Evolutionary conservation across 2,797 vertebrate species (phyloP).

Genomic region (Florisuga fusca): DNA sequence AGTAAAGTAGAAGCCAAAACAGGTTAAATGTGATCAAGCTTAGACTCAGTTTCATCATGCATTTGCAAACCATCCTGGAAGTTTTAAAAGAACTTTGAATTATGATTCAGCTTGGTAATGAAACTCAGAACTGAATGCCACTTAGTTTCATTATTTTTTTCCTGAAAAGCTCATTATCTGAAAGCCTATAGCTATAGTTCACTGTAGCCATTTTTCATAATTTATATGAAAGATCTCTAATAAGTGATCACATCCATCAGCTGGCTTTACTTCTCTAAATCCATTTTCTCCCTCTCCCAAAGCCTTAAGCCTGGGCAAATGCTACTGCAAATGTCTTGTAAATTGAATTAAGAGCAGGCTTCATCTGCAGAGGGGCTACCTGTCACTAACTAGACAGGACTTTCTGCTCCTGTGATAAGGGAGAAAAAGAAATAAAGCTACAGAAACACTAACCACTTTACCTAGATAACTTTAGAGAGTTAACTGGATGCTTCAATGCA

Average conservation of each 20-base stretch:
- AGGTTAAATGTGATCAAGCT: not conserved
- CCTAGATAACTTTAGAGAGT: not conserved
- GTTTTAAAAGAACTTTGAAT: conserved; percentile 40
- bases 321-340: not conserved
- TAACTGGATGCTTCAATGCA: not conserved
- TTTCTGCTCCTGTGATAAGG: not conserved
- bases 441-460: not conserved
- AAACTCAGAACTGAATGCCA: conserved; percentile 8
- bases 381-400: not conserved
- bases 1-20: not conserved
- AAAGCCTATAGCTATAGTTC: conserved; percentile 45
- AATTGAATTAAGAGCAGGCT: not conserved
- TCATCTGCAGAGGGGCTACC: not conserved
- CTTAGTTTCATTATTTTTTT: conserved; percentile 36
- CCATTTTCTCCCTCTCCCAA: conserved; percentile 9
- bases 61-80: not conserved
- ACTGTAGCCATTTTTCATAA: conserved; percentile 45
- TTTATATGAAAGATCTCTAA: conserved; percentile 47
- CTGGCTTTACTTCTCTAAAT: conserved; percentile 33
- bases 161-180: conserved; percentile 52
- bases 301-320: not conserved
- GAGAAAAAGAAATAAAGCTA: not conserved
- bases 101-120: conserved; percentile 25
- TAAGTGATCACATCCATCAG: conserved; percentile 42
- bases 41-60: not conserved